Percentiles rank a stretch among this genome's conserved stretches.
phyloP scores from a whole-genome alignment of 2,888 invertebrate species.

The Lepeophtheirus nordmannii region DNA sequence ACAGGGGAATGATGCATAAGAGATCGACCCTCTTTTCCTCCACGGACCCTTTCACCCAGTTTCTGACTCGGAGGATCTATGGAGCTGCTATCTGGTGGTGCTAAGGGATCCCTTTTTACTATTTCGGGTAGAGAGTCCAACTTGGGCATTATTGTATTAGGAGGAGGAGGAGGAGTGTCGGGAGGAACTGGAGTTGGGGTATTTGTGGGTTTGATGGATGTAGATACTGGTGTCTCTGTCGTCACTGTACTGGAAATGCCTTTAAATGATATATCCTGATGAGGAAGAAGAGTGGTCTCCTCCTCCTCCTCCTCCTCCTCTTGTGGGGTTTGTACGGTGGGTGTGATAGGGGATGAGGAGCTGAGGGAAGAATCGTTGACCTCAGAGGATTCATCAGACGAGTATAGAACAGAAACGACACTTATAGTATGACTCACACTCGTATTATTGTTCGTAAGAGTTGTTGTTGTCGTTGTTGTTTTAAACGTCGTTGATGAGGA shows the following conservation, averaged over 20 bases:
- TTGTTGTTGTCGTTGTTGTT: neutral
- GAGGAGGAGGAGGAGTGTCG: too few species aligned
- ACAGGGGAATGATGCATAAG: neutral
- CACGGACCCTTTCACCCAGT: neutral
- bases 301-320: too few species aligned
- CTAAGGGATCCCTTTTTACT: too few species aligned
- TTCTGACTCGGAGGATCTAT: too few species aligned
- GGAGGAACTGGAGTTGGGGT: too few species aligned
- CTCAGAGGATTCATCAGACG: neutral
- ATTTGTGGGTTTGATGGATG: too few species aligned
- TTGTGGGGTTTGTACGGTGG: neutral
- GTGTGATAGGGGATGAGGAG: neutral
- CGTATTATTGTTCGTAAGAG: neutral
- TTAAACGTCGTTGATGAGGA: too few species aligned
- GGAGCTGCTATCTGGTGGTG: too few species aligned
- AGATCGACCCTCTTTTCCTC: neutral
- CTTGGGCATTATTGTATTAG: too few species aligned
- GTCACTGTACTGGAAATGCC: neutral
- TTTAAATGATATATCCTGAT: neutral
- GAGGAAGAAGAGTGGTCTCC: neutral
- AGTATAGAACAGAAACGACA: constrained; percentile 1
- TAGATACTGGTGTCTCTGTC: too few species aligned
- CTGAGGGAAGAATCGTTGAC: neutral
- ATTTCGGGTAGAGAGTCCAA: too few species aligned
- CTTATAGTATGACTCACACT: constrained; percentile 1